phyloP scores from a whole-genome alignment of 2,797 vertebrate genomes.

The Aplochiton taeniatus region DNA sequence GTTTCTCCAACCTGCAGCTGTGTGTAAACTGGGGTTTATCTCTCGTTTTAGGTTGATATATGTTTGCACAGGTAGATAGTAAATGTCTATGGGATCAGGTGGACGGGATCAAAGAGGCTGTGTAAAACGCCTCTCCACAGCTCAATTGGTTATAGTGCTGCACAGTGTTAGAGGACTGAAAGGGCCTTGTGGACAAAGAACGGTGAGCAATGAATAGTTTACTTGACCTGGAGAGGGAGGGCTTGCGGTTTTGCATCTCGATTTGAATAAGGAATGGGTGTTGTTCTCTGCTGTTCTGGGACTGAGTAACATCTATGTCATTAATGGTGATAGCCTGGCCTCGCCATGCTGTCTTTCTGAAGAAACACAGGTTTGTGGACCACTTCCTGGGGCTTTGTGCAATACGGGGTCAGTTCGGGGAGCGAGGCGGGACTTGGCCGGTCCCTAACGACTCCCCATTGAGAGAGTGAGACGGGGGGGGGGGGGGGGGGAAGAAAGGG shows the following conservation, averaged over 20 bases:
- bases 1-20: no score
- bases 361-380: not conserved
- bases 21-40: no score
- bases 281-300: not conserved
- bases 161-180: no score
- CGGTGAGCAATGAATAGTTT: conserved; percentile 5
- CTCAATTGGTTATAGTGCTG: no score
- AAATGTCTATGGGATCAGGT: no score
- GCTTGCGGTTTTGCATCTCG: conserved; percentile 28
- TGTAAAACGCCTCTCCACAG: no score
- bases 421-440: conserved; percentile 33
- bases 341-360: not conserved
- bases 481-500: not conserved
- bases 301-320: conserved; percentile 4
- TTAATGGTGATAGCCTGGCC: not conserved
- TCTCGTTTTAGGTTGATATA: no score
- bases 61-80: no score
- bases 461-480: conserved; percentile 20
- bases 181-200: no score
- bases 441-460: conserved; percentile 36
- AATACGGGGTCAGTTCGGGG: conserved; percentile 28
- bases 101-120: no score
- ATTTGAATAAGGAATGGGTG: conserved; percentile 42
- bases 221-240: conserved; percentile 14
- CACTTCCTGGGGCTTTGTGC: conserved; percentile 18